Evolutionary conservation across 2,888 invertebrate genomes (phyloP).

Genomic region (Philhelius pedissequus): DNA sequence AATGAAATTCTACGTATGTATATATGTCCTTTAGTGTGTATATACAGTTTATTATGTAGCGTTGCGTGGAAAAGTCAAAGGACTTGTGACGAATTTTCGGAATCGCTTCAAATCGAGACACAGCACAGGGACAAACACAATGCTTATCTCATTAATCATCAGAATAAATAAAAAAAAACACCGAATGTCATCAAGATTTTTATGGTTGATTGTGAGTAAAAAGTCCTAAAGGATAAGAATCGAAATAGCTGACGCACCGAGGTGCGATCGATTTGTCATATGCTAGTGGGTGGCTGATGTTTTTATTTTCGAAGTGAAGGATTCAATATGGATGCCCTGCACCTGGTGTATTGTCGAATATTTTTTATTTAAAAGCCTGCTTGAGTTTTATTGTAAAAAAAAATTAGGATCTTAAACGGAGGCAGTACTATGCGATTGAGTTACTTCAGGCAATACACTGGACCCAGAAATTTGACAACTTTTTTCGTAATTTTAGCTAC

Average conservation of each 20-base stretch:
- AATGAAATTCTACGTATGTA: slow-evolving; percentile 27
- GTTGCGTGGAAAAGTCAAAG: slow-evolving; percentile 65
- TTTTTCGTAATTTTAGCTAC: no score
- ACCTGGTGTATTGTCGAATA: slow-evolving; percentile 20
- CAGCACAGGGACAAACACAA: slow-evolving; percentile 10
- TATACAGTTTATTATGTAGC: slow-evolving; percentile 60
- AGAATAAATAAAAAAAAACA: slow-evolving; percentile 50
- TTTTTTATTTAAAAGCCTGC: background rate
- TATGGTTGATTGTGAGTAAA: slow-evolving; percentile 48
- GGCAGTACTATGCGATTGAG: no score
- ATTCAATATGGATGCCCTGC: slow-evolving; percentile 25
- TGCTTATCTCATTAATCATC: slow-evolving; percentile 65
- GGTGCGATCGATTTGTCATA: slow-evolving; percentile 68
- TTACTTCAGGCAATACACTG: no score
- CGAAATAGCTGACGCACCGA: slow-evolving; percentile 26
- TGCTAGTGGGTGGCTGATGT: slow-evolving; percentile 56
- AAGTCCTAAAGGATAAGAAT: slow-evolving; percentile 33
- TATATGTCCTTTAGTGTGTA: slow-evolving; percentile 23
- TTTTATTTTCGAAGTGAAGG: slow-evolving; percentile 10
- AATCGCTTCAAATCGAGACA: slow-evolving; percentile 30
- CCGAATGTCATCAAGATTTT: slow-evolving; percentile 63
- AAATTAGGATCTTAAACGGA: background rate
- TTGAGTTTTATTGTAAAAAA: background rate
- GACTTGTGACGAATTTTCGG: slow-evolving; percentile 63
- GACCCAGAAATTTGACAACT: no score